A percentile compares a stretch with the other conserved stretches of the same genome.
These are phyloP conservation scores for Fragum sueziense DNA, from an alignment of 2,888 invertebrate genomes.

Conservation along the genomic window DNA sequence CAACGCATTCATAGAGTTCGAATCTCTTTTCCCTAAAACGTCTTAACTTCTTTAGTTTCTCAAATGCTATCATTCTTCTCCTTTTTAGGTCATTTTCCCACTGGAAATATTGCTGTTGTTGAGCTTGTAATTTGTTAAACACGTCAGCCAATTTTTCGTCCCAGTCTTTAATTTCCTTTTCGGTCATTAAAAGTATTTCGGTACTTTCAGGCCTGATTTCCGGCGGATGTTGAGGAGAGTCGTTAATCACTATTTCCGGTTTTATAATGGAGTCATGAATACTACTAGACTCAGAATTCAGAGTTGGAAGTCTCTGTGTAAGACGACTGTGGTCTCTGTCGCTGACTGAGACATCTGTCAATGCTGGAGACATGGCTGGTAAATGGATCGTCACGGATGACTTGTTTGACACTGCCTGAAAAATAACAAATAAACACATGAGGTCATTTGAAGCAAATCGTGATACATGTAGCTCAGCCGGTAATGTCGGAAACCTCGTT, in stretches of 20 bases:
- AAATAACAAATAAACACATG: too few species aligned
- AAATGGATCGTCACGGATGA: conserved; percentile 1
- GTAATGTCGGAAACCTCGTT: too few species aligned
- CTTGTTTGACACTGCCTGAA: too few species aligned
- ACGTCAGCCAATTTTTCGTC: conserved; percentile 34
- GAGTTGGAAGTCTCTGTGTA: background rate
- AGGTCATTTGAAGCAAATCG: too few species aligned
- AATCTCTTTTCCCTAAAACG: conserved; percentile 34
- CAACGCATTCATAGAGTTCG: conserved; percentile 38
- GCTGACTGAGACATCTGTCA: background rate
- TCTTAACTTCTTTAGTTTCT: conserved; percentile 33
- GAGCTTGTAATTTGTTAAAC: conserved; percentile 20
- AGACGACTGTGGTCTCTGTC: background rate
- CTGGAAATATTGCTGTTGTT: conserved; percentile 34
- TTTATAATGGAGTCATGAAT: background rate
- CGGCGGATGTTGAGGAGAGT: background rate
- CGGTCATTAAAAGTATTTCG: conserved; percentile 15
- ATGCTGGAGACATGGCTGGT: background rate
- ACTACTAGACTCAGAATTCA: background rate
- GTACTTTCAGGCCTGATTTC: background rate
- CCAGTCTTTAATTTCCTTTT: conserved; percentile 30
- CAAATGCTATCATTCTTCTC: conserved; percentile 29
- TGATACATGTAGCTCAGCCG: too few species aligned
- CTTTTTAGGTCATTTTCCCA: conserved; percentile 40
- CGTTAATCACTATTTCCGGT: background rate